Evolutionary conservation across 2,888 invertebrate genomes (phyloP), one percentile per base, ranked within the genome.

Genomic region (Phalangium opilio): DNA sequence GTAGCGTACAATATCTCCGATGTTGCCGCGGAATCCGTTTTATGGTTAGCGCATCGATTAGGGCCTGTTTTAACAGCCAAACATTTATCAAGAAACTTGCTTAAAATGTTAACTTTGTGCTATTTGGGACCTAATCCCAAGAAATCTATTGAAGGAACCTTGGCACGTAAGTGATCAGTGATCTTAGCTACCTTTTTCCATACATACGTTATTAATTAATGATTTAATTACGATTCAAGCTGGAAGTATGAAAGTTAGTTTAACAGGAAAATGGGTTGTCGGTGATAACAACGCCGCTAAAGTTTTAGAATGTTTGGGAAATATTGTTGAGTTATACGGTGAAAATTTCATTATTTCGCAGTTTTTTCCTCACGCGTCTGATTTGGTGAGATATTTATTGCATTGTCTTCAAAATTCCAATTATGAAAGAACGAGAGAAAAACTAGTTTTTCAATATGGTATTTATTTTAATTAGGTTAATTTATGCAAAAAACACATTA

Each of bases 11-110:
- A 62, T 48, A 62, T 67, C 32, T 63, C 85, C 0, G 85, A 86
- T 62, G 83, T 86, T 78, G 83, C 84, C 61, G 77, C 79, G 0
- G 87, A 86, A 61, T 86, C 85, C 60, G 69, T 89, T 1, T 78
- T 87, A 51, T 95, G 95, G 93, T 63, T 96, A 49, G 81, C 90
- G 0, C 86, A 91, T 68, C 76, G 91, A 53, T 69, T 96, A 15
- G 96, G 96, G 0, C 95, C 96, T 0, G 86, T 95, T 41, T 72
- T 96, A 19, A 89, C 90, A 0, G 87, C 93, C 36, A 78, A 85
- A 57, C 82, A 86, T 69, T 73, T 96, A 21, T 84, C 91, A 0
- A 75, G 86, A 50, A 93, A 93, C 70, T 72, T 98, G 54, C 71
- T 96, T 11, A 78, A 91, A 61, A 91, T 96, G 85, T 69, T 96